Evolutionary conservation across 2,888 invertebrate genomes (phyloP).

Genomic region (Drosophila dives): DNA sequence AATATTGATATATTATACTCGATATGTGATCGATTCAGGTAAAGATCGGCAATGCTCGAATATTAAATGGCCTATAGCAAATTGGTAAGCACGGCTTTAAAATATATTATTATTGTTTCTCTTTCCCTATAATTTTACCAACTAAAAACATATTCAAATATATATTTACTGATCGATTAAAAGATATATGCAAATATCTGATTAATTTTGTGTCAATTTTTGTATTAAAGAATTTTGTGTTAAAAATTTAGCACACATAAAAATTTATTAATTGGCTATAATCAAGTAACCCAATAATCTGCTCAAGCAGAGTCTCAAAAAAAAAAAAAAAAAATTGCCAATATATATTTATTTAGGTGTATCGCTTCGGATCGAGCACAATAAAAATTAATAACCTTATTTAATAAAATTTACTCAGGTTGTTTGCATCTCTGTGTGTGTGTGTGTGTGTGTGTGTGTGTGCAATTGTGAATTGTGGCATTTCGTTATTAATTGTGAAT

Average conservation of each 20-base stretch:
- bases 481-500: conserved; percentile 40
- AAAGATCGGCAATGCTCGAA: neutral
- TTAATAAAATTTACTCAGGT: conserved; percentile 4
- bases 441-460: neutral
- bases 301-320: neutral
- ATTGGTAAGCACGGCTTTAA: neutral
- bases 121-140: too few species aligned
- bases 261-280: neutral
- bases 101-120: neutral
- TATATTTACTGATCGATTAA: neutral
- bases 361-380: neutral
- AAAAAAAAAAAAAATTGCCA: neutral
- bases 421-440: neutral
- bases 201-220: neutral
- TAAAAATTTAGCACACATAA: neutral
- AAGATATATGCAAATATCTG: neutral
- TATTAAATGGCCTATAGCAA: neutral
- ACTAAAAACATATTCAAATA: neutral
- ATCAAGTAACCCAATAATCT: neutral
- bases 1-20: neutral
- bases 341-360: neutral
- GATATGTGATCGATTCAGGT: neutral
- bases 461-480: conserved; percentile 30
- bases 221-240: neutral
- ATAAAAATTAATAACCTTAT: neutral